Base-by-base conservation (phyloP, 2,888 invertebrate genomes). In the Euphydryas editha region DNA sequence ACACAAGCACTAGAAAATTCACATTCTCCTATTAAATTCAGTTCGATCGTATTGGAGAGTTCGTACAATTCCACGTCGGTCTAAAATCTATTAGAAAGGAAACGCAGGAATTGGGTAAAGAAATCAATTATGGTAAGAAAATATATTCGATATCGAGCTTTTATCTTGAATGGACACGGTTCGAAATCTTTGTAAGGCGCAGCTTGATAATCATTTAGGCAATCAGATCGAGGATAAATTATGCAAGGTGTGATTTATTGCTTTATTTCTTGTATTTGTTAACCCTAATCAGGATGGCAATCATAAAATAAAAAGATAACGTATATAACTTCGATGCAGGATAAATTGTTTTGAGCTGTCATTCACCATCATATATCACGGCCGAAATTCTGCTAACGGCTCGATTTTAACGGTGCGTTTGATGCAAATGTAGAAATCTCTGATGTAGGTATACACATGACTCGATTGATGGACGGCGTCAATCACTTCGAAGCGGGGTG, bases 331-430 rank as follows among this genome's bases (percentile, higher is more conserved):
- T 47, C 2, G 13, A 21, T 13, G 11, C 20, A 11, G 11, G 42
- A 54, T 58, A 62, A 62, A 66, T 66, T 51, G 57, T 59, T 57
- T 54, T 54, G 21, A 30, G 59, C 62, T 65, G 70, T 66, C 65
- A 59, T 42, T 55, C 24, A 17, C 17, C n/a, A 64, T 59, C 42
- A 68, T 70, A 63, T 63, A 62, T 70, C 55, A 70, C 49, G 42
- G 46, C 51, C 58, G 24, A 70, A 68, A 70, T 62, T 24, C 64
- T 24, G 44, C 58, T 44, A 58, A 61, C 62, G 54, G 44, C 39
- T 42, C 18, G 59, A 44, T 65, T 68, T 62, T 67, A 63, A 59
- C 20, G 62, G 70, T 30, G 51, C 46, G 54, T 64, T 37, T 49
- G 67, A 47, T 58, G 59, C 62, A 59, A 59, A 68, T 56, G 59